These are phyloP conservation scores for Epinephelus cyanopodus DNA, from an alignment of 2,113 vertebrate species.

Conservation along the genomic window DNA sequence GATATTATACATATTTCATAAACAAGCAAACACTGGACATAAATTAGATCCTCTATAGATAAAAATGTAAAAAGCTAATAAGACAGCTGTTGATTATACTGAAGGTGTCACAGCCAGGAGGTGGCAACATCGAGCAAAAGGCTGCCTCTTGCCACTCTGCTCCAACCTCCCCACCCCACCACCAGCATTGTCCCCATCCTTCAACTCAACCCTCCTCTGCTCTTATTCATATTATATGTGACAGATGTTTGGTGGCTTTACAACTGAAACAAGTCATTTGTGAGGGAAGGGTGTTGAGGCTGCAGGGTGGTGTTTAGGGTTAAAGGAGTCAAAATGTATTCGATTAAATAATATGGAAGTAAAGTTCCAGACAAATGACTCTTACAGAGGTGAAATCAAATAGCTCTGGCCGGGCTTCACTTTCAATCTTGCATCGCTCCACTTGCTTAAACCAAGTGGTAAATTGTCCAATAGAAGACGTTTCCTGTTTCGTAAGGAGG, in stretches of 20 bases:
- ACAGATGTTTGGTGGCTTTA: slow-evolving; percentile 27
- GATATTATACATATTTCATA: slow-evolving; percentile 81
- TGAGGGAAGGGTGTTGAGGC: neutral
- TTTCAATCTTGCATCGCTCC: slow-evolving; percentile 10
- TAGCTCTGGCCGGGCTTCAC: slow-evolving; percentile 4
- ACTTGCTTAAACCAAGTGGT: slow-evolving; percentile 8
- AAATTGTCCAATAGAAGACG: slow-evolving; percentile 20
- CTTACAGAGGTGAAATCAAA: slow-evolving; percentile 14
- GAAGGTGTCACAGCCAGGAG: slow-evolving; percentile 60
- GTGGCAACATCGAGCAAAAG: slow-evolving; percentile 60
- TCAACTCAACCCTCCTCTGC: slow-evolving; percentile 1
- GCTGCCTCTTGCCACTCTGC: slow-evolving; percentile 37
- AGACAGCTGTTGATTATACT: slow-evolving; percentile 78
- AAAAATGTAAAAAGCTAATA: slow-evolving; percentile 85
- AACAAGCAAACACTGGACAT: slow-evolving; percentile 85
- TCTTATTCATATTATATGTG: slow-evolving; percentile 39
- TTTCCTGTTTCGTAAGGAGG: slow-evolving; percentile 8
- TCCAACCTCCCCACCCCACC: slow-evolving; percentile 24
- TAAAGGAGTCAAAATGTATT: slow-evolving; percentile 26
- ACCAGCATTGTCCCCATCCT: slow-evolving; percentile 26
- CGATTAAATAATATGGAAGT: slow-evolving; percentile 45
- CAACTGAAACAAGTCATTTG: slow-evolving; percentile 31
- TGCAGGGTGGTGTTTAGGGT: neutral
- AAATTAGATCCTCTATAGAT: slow-evolving; percentile 81
- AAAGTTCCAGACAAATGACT: slow-evolving; percentile 16